These are phyloP conservation scores for Myotis brandtii DNA, from an alignment of 2,113 vertebrate species.

Conservation along the genomic window DNA sequence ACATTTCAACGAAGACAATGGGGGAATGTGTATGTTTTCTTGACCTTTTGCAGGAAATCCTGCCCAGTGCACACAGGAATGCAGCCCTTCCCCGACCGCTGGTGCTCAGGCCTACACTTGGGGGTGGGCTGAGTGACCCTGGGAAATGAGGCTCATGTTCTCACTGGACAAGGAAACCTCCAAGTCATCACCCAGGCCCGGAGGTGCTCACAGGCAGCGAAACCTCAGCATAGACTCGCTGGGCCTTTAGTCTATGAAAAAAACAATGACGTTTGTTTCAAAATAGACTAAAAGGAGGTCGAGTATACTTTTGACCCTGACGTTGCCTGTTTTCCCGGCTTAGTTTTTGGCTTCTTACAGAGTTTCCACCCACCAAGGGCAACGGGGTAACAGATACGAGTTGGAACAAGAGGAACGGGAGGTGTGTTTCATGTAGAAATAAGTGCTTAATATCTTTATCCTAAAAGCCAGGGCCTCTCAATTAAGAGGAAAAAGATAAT, in stretches of 20 bases:
- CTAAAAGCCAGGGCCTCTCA: constrained; percentile 19
- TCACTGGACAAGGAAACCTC: neutral
- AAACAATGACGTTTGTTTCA: neutral
- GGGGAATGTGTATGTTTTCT: constrained; percentile 87
- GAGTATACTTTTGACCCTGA: neutral
- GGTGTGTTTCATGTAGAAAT: neutral
- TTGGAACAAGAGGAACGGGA: neutral
- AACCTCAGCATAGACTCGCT: neutral
- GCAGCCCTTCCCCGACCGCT: constrained; percentile 77
- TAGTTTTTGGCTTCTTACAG: constrained; percentile 15
- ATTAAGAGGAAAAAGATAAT: neutral
- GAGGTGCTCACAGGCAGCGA: neutral
- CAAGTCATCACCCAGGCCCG: neutral
- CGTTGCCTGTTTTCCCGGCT: neutral
- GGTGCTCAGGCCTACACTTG: constrained; percentile 35
- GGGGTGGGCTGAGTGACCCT: neutral
- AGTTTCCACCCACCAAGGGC: neutral
- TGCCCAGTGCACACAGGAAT: constrained; percentile 82
- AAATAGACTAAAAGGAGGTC: neutral
- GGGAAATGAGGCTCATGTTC: neutral
- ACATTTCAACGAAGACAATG: constrained; percentile 83
- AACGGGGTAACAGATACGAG: neutral
- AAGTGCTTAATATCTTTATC: neutral
- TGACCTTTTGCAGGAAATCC: constrained; percentile 88
- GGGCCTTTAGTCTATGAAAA: neutral